Evolutionary conservation across 2,113 vertebrate species (phyloP).

Genomic region (Colaptes auratus): DNA sequence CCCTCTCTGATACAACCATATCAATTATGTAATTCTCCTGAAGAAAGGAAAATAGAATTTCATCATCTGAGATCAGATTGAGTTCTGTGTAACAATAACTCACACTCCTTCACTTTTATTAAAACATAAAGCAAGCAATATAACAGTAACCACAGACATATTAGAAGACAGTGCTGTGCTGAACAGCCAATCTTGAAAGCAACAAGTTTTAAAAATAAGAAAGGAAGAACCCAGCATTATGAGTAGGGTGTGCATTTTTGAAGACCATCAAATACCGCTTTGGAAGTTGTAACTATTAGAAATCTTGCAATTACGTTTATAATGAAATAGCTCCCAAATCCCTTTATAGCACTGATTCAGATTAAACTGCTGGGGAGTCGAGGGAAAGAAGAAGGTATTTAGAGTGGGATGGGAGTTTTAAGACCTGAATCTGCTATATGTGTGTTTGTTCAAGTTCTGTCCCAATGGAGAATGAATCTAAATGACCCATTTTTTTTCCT

Average conservation of each 20-base stretch:
- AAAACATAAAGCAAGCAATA: background rate
- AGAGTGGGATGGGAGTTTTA: background rate
- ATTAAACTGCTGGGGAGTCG: background rate
- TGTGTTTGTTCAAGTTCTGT: background rate
- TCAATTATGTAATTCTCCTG: background rate
- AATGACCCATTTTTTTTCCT: background rate
- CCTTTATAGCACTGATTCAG: background rate
- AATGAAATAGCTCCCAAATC: background rate
- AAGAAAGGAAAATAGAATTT: background rate
- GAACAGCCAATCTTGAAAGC: background rate
- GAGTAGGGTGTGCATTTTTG: background rate
- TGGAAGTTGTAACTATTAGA: background rate
- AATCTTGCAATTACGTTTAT: background rate
- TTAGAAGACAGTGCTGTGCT: background rate
- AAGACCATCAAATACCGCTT: background rate
- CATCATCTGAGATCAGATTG: background rate
- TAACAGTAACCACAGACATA: background rate
- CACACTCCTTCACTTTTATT: background rate
- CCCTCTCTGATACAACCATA: background rate
- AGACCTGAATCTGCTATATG: background rate
- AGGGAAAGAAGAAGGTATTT: background rate
- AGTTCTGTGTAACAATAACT: background rate
- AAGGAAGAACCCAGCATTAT: background rate
- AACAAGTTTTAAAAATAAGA: background rate
- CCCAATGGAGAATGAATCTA: background rate